A percentile compares a stretch with the other conserved stretches of the same genome.
Conservation (phyloP, 2,888 invertebrate species). For the Nemoura dubitans region DNA sequence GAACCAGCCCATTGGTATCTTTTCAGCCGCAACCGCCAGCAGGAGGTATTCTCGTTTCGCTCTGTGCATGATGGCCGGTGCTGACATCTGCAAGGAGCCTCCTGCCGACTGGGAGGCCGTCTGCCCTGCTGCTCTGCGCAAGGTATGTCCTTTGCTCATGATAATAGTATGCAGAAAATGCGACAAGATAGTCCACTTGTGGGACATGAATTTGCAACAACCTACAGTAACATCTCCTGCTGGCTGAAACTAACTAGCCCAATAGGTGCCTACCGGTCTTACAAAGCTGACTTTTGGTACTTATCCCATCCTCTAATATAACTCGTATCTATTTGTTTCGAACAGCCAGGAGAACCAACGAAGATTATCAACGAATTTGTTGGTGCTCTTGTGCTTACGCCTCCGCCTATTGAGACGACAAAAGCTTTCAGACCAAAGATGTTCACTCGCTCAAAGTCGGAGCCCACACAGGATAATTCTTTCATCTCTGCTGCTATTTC, state of each 20-base stretch:
- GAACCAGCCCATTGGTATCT: too few species aligned
- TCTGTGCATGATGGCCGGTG: background rate
- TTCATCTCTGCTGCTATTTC: background rate
- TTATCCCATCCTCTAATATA: background rate
- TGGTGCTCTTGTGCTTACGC: too few species aligned
- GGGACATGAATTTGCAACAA: background rate
- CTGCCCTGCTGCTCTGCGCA: constrained; percentile 24
- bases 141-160: background rate
- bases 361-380: background rate
- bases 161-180: background rate
- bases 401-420: background rate
- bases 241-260: background rate
- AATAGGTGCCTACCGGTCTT: background rate
- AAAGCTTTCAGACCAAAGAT: background rate
- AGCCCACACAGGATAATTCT: background rate
- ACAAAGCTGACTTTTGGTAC: background rate
- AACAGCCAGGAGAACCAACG: background rate
- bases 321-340: background rate
- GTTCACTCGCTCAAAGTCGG: background rate
- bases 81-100: background rate
- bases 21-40: background rate
- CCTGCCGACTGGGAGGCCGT: constrained; percentile 14
- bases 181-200: too few species aligned
- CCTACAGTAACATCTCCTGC: background rate
- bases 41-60: background rate